Evolutionary conservation across 2,113 vertebrate genomes (phyloP), one percentile per base, ranked within the genome.

Genomic region (Xenopus borealis): DNA sequence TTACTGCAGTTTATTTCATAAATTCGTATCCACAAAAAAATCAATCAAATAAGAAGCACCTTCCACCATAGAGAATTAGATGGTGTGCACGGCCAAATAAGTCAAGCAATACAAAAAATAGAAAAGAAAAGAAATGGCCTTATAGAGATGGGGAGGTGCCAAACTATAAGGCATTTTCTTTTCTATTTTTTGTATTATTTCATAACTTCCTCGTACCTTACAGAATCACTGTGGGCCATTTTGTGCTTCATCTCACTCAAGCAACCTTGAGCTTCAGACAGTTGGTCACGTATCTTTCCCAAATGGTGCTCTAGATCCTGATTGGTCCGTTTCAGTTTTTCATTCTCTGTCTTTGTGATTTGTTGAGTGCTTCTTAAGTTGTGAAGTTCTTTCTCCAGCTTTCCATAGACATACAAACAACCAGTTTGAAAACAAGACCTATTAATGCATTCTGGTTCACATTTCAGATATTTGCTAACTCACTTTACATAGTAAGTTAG

Each of bases 381-480:
- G 40, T 0, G 46, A 7, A 91, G 83, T 62, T 77, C 82, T 0
- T 7, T 78, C 82, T 93, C 87, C 80, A 93, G 79, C 92, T 93
- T 81, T 0, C 47, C 58, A 12, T 18, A 50, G 3, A 10, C 11
- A 50, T 9, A 50, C 3, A 50, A 50, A 50, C 8, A 7, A 40
- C 8, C 8, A 40, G 33, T 40, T 40, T 40, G 33, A 40, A 40
- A 40, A 6, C 33, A 40, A 40, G 7, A 6, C 33, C 33, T 40
- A 40, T 40, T 40, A 27, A 27, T 27, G 23, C 23, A 27, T 27
- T 27, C 7, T 6, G 33, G 8, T 40, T 40, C 7, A 9, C 33
- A 40, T 40, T 40, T 40, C 33, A 40, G 33, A 40, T 27, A 2
- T 27, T 27, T 27, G 23, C 23, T 27, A 27, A 3, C 23, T 27